A percentile compares a stretch with the other conserved stretches of the same genome.
Evolutionary conservation across 2,797 vertebrate genomes (phyloP).

Genomic region (Oreortyx pictus): DNA sequence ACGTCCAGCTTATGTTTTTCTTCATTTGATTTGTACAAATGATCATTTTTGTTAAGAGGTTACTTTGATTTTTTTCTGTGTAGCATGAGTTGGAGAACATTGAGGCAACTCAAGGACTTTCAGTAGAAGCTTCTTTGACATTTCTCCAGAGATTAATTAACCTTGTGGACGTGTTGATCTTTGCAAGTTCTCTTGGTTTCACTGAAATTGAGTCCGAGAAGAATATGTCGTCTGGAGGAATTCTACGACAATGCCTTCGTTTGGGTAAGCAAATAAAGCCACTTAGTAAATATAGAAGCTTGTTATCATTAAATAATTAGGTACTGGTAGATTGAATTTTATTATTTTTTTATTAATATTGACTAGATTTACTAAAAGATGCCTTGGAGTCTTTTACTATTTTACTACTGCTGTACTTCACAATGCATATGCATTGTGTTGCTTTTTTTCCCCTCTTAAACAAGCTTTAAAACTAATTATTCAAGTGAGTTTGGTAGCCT

Average conservation of each 20-base stretch:
- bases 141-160: slow-evolving; percentile 94
- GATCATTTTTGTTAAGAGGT: neutral
- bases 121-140: slow-evolving; percentile 91
- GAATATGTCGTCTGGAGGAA: slow-evolving; percentile 97
- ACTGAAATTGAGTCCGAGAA: slow-evolving; percentile 98
- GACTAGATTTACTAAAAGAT: neutral
- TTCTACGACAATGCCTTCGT: slow-evolving; percentile 95
- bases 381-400: neutral
- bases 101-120: slow-evolving; percentile 92
- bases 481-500: neutral
- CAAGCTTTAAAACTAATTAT: neutral
- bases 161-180: slow-evolving; percentile 97
- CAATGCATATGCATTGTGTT: neutral
- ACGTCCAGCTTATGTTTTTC: neutral
- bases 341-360: neutral
- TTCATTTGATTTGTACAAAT: neutral
- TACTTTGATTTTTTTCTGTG: slow-evolving; percentile 30
- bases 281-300: neutral
- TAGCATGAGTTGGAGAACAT: slow-evolving; percentile 96
- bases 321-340: neutral
- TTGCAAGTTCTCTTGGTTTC: slow-evolving; percentile 97
- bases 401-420: neutral
- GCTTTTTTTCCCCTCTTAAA: neutral
- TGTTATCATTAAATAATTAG: neutral
- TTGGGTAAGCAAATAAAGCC: slow-evolving; percentile 83